Evolutionary conservation across 2,888 invertebrate genomes (phyloP).

Genomic region (Loripinus fragilis): DNA sequence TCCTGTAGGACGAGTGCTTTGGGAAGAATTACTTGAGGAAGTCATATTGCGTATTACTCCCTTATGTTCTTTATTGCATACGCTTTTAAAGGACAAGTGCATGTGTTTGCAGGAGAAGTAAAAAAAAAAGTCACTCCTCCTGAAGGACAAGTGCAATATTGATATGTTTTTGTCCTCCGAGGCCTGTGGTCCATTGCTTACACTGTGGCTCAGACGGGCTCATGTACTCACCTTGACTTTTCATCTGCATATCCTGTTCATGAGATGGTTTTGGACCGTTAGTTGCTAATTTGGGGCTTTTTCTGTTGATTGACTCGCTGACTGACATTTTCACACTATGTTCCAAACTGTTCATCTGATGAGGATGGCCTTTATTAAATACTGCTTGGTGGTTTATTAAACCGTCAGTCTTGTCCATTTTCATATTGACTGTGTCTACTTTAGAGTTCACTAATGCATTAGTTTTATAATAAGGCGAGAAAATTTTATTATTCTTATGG

Average conservation of each 20-base stretch:
- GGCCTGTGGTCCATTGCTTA: no score
- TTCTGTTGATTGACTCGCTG: conserved; percentile 44
- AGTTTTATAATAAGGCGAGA: conserved; percentile 34
- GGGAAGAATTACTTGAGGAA: no score
- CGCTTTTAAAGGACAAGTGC: no score
- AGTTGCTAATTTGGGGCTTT: conserved; percentile 53
- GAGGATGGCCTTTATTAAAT: not conserved
- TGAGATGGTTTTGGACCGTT: conserved; percentile 4
- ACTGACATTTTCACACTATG: conserved; percentile 23
- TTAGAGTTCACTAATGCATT: conserved; percentile 44
- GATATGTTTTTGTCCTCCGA: no score
- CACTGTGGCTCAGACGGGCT: no score
- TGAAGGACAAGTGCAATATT: no score
- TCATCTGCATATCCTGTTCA: not conserved
- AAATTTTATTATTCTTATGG: conserved; percentile 51
- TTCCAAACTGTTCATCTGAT: conserved; percentile 42
- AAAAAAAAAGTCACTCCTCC: no score
- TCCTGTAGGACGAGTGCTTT: no score
- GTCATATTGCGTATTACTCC: no score
- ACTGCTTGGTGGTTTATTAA: not conserved
- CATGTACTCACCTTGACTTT: not conserved
- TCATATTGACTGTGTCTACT: conserved; percentile 40
- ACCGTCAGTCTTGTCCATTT: conserved; percentile 36
- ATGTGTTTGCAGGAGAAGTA: no score
- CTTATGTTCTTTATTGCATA: no score